Percentiles rank a stretch among this genome's conserved stretches.
These are phyloP conservation scores for Cnemophilus loriae DNA, from an alignment of 2,113 vertebrate species.

Conservation along the genomic window DNA sequence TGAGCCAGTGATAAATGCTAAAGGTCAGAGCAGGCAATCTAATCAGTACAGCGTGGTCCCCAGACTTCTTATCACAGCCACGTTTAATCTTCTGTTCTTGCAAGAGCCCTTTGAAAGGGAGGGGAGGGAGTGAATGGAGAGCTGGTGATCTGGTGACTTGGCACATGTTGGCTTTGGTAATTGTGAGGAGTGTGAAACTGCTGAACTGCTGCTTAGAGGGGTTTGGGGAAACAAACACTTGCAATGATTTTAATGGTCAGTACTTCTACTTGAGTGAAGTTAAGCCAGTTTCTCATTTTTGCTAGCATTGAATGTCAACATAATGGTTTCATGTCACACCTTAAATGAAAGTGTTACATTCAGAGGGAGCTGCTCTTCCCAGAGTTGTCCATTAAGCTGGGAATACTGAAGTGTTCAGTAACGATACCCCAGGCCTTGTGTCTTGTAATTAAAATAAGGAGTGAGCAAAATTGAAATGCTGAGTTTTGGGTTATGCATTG, in stretches of 20 bases:
- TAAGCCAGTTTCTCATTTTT: neutral
- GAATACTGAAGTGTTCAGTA: neutral
- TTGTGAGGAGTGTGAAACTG: neutral
- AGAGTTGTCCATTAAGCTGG: neutral
- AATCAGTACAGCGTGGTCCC: neutral
- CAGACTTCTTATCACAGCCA: neutral
- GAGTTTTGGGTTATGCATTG: neutral
- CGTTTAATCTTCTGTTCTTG: neutral
- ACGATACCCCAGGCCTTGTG: neutral
- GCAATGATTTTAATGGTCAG: neutral
- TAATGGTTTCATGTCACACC: neutral
- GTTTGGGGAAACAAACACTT: neutral
- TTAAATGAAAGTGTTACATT: neutral
- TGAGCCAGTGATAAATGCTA: neutral
- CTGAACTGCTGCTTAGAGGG: neutral
- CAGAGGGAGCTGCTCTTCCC: neutral
- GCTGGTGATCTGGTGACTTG: neutral
- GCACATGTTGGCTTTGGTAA: neutral
- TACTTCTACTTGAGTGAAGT: neutral
- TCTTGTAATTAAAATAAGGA: neutral
- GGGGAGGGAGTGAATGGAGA: neutral
- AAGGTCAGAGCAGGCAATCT: neutral
- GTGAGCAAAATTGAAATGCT: neutral
- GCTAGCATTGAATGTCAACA: neutral
- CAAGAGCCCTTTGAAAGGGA: constrained; percentile 6